Percentiles rank a stretch among this genome's conserved stretches.
Conservation (phyloP, 2,113 vertebrate species). For the Scalopus aquaticus region DNA sequence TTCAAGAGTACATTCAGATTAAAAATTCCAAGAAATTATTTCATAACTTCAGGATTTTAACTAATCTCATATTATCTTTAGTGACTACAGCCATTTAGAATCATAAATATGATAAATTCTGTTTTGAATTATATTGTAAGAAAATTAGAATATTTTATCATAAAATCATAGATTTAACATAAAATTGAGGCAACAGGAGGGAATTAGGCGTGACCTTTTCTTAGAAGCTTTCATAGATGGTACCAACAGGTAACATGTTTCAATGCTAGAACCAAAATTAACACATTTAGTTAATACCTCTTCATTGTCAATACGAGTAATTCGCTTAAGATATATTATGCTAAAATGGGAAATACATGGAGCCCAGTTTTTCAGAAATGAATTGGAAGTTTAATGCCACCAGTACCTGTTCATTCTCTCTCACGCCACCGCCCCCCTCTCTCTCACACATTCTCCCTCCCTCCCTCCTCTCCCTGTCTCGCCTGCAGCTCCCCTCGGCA, state of each 20-base stretch:
- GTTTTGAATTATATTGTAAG: not conserved
- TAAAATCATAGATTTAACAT: not conserved
- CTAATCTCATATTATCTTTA: not conserved
- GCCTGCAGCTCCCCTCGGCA: no score
- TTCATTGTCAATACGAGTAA: not conserved
- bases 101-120: not conserved
- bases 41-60: not conserved
- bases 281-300: not conserved
- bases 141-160: not conserved
- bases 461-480: not conserved
- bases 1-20: not conserved
- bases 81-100: not conserved
- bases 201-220: not conserved
- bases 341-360: not conserved
- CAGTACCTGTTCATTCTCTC: not conserved
- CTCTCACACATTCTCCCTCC: not conserved
- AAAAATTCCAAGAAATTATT: slow-evolving; percentile 23
- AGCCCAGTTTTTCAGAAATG: not conserved
- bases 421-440: no score
- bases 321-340: not conserved
- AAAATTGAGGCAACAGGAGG: not conserved
- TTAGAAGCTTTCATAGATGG: not conserved
- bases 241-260: not conserved
- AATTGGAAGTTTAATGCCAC: not conserved
- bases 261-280: not conserved